Evolutionary conservation across 2,797 vertebrate genomes (phyloP), one percentile per base, ranked within the genome.

Genomic region (Tiaroga cobitis): DNA sequence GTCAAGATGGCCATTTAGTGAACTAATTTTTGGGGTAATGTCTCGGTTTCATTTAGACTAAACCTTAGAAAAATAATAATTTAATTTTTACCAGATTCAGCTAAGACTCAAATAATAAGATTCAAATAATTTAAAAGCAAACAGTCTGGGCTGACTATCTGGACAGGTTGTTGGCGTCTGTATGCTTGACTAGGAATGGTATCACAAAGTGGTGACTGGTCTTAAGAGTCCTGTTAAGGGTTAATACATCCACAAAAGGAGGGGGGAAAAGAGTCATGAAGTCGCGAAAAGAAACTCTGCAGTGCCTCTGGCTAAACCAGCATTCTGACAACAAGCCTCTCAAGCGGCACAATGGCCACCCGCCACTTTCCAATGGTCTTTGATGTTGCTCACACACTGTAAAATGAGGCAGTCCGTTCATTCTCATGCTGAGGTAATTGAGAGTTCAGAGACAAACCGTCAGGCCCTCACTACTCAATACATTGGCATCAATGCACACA

Each of bases 381-480:
- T 88, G 84, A 88, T 87, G 78, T 84, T 19, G 49, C 83, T 86
- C 16, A 68, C 59, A 81, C 67, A 75, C 86, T 15, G 80, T 59
- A 85, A 80, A 77, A 77, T 84, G 80, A 65, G 65, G 70, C 79
- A 61, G 51, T 65, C 63, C 81, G 72, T 51, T 80, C 81, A 82
- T 51, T 80, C 68, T 74, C 67, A 75, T 16, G 15, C 74, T 43
- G n/a, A 75, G 80, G 77, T 86, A 81, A 90, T 65, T 86, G 81
- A 87, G 82, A 87, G 89, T 87, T 88, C 85, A 84, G 34, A 75
- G 84, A 74, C 68, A 69, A 85, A 59, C 73, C 16, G 4, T 78
- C 81, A 79, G 77, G 11, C 67, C 61, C 63, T 82, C 43, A 34
- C 26, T 70, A 65, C 51, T 83, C 29, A 68, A 61, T 70, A 72